Base-by-base conservation (phyloP, 2,888 invertebrate genomes). In the Cremastobaeus sp. region DNA sequence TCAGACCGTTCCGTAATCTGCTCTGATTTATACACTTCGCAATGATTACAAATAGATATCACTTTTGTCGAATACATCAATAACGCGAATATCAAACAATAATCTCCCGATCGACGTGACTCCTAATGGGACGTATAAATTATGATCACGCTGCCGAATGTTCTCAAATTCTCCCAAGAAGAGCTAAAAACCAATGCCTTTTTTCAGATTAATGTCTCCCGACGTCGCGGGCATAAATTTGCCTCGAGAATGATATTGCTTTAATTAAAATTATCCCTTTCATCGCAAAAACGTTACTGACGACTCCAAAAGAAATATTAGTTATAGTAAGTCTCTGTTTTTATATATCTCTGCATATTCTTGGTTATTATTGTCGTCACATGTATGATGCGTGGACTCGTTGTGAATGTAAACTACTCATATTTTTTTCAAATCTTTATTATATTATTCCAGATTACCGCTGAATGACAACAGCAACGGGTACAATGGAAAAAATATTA, bases 11-110 rank as follows among this genome's bases (percentile, higher is more conserved):
- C 21, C 30, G 65, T 65, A 72, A 65, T 72, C 72, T 72, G 37
- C 55, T 72, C 55, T 72, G 72, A 66, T 72, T 72, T 72, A 72
- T 65, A 65, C 65, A 65, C 72, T 59, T 65, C 14, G 65, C 65
- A 65, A 72, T 72, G 59, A 72, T 72, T 72, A 45, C 72, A 72
- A 65, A 65, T 71, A 64, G 71, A 71, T 71, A 64, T 71, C 57
- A 64, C 59, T 65, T 65, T 59, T 60, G 54, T 72, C 59, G 50
- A 72, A 59, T 59, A 30, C 59, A 72, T 72, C 72, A 54, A 65
- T 66, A 65, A 72, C 54, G 50, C 39, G 59, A 50, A 57, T 32
- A 64, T 57, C 64, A 57, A 57, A 64, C 50, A 71, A 70, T 55
- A 62, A 70, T 64, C 69, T 62, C 18, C 41, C 48, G 25, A 47